Conservation (phyloP, 1,140 invertebrate species). For the Diachasmimorpha longicaudata region DNA sequence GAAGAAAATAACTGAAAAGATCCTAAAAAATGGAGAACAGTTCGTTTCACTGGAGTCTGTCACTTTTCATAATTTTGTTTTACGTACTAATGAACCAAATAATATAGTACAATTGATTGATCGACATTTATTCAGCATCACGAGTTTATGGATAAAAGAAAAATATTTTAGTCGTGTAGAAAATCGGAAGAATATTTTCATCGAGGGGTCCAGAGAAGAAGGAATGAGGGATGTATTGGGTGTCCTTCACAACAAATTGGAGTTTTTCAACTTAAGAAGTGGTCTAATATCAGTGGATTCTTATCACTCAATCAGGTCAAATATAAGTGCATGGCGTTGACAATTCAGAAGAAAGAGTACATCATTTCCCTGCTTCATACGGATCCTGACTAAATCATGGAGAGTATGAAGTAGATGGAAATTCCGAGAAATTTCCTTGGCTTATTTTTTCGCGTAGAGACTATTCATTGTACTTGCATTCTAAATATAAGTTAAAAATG, state of each 20-base stretch:
- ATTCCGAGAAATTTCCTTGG: neutral
- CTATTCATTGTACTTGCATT: neutral
- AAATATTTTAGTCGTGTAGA: neutral
- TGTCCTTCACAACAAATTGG: neutral
- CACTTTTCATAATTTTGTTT: neutral
- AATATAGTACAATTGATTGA: neutral
- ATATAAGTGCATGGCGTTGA: neutral
- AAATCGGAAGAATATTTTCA: neutral
- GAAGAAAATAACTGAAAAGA: neutral
- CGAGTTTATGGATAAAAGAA: neutral
- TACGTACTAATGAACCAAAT: neutral
- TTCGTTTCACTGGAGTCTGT: neutral
- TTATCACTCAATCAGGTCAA: neutral
- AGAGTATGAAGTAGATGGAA: too few relatives aligned
- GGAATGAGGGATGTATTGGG: neutral
- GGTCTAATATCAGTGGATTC: neutral
- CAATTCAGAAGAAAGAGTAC: neutral
- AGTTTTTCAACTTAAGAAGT: neutral
- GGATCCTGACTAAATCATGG: neutral
- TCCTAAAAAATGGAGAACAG: neutral
- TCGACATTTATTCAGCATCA: neutral
- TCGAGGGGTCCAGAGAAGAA: neutral
- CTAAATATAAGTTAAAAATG: neutral
- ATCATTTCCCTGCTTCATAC: neutral
- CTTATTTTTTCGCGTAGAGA: neutral